Conservation (phyloP, 2,888 invertebrate genomes). For the Ectemnius continuus region DNA sequence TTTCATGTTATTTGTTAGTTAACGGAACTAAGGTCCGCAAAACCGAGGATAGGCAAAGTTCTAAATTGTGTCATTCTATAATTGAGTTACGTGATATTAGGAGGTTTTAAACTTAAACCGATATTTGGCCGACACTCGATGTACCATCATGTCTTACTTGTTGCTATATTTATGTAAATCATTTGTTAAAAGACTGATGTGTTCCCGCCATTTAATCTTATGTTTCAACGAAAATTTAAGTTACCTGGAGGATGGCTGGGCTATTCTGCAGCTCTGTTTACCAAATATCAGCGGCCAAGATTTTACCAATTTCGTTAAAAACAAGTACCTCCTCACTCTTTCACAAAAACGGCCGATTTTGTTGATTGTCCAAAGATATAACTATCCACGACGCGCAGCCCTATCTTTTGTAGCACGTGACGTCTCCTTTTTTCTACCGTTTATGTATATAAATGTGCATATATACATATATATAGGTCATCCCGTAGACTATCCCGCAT, state of each 20-base stretch:
- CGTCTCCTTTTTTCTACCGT: conserved; percentile 47
- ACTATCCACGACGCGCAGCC: conserved; percentile 59
- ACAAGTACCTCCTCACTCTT: neutral
- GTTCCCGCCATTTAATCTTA: no score
- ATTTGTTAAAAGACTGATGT: no score
- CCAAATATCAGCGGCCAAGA: neutral
- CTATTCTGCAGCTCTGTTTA: no score
- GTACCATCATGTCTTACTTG: no score
- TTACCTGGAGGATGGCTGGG: no score
- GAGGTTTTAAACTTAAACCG: no score
- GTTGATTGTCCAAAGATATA: conserved; percentile 74
- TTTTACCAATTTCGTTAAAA: conserved; percentile 11
- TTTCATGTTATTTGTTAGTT: conserved; percentile 49
- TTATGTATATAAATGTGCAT: conserved; percentile 43
- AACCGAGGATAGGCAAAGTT: no score
- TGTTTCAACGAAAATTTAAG: no score
- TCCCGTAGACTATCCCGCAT: conserved; percentile 29
- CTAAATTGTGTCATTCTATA: no score
- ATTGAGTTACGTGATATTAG: no score
- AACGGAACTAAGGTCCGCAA: conserved; percentile 17
- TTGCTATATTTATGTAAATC: no score
- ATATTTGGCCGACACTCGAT: no score
- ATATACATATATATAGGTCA: conserved; percentile 27
- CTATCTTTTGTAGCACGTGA: conserved; percentile 56
- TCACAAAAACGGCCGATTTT: conserved; percentile 53